Percentiles rank a stretch among this genome's conserved stretches.
Evolutionary conservation across 2,797 vertebrate genomes (phyloP).

Genomic region (Hypotaenidia okinawae): DNA sequence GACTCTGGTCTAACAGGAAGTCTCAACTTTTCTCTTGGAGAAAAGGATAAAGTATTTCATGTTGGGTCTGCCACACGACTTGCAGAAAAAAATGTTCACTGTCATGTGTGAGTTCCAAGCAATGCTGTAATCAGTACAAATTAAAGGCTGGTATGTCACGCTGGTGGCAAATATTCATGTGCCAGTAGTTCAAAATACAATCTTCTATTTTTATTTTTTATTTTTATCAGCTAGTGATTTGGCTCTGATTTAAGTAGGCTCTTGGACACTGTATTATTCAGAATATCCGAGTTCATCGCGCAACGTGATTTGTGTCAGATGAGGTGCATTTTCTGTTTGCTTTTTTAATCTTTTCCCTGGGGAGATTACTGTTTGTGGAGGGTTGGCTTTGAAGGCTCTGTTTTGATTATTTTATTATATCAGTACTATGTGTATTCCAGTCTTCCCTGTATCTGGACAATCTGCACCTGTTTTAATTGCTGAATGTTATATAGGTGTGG

Average conservation of each 20-base stretch:
- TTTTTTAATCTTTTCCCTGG: not conserved
- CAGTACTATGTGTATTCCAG: not conserved
- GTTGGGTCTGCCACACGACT: rapidly evolving
- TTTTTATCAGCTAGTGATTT: not conserved
- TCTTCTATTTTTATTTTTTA: not conserved
- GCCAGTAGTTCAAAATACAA: not conserved
- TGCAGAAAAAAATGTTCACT: not conserved
- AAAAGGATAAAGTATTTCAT: not conserved
- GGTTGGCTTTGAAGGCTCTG: not conserved
- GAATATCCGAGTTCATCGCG: not conserved
- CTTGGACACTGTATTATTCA: not conserved
- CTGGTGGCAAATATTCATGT: not conserved
- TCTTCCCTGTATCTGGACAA: not conserved
- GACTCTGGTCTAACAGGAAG: not conserved
- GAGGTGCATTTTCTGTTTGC: not conserved
- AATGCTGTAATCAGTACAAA: not conserved
- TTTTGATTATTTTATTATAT: not conserved
- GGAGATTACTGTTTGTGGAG: not conserved
- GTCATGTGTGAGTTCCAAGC: not conserved
- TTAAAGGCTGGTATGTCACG: not conserved
- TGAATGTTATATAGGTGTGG: not conserved
- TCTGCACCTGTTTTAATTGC: not conserved
- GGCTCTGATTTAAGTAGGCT: not conserved
- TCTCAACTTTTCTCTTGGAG: not conserved
- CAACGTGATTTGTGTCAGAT: not conserved